A percentile compares a stretch with the other conserved stretches of the same genome.
Conservation (phyloP, 2,888 invertebrate species). For the Imbricaverruca yamaguchii region DNA sequence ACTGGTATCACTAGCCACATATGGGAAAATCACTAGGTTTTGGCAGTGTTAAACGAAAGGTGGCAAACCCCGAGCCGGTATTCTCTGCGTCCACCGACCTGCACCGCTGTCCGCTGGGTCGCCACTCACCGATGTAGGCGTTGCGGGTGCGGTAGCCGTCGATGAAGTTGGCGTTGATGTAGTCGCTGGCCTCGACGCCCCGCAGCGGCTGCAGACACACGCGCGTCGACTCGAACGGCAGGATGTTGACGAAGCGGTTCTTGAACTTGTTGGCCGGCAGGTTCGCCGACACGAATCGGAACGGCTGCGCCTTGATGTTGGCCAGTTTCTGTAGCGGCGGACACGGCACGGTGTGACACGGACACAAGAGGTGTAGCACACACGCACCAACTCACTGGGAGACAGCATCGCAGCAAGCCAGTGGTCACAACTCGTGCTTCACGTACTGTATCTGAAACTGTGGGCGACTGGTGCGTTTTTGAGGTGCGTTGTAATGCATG, state of each 20-base stretch:
- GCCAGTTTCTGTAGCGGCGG: slow-evolving; percentile 62
- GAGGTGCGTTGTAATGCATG: no score
- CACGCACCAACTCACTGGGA: no score
- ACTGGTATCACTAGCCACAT: no score
- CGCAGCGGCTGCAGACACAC: slow-evolving; percentile 87
- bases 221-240: slow-evolving; percentile 91
- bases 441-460: no score
- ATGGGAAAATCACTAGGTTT: no score
- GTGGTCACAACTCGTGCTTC: no score
- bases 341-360: slow-evolving; percentile 25
- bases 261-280: slow-evolving; percentile 96
- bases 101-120: background rate
- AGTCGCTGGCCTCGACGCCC: slow-evolving; percentile 65
- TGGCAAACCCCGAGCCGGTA: no score
- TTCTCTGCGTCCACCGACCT: no score
- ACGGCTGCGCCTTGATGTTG: slow-evolving; percentile 86
- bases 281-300: slow-evolving; percentile 90
- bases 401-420: no score
- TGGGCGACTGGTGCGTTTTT: no score
- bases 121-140: slow-evolving; percentile 68
- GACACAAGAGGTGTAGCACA: no score
- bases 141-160: slow-evolving; percentile 85
- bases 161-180: slow-evolving; percentile 96
- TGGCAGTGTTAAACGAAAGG: no score
- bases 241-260: slow-evolving; percentile 93